A percentile compares a stretch with the other conserved stretches of the same genome.
Evolutionary conservation across 2,797 vertebrate genomes (phyloP).

Genomic region (Sylvilagus floridanus): DNA sequence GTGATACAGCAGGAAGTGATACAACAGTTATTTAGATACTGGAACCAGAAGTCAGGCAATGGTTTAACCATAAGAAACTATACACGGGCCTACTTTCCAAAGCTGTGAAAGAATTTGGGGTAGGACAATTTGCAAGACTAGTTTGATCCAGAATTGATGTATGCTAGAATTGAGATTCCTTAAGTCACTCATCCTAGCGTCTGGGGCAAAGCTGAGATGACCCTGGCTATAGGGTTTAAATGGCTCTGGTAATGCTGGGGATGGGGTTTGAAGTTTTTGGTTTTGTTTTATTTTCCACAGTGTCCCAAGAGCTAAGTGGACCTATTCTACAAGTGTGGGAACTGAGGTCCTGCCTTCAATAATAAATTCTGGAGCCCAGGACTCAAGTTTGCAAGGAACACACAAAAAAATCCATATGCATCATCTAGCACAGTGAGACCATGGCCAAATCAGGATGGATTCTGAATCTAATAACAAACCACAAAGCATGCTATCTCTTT

Average conservation of each 20-base stretch:
- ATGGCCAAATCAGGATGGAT: neutral
- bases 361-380: neutral
- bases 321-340: neutral
- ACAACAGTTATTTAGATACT: neutral
- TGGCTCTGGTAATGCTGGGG: neutral
- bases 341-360: neutral
- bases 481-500: neutral
- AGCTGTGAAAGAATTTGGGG: neutral
- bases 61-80: neutral
- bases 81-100: neutral
- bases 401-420: conserved; percentile 17
- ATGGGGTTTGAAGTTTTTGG: neutral
- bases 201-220: neutral
- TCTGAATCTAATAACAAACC: conserved; percentile 20
- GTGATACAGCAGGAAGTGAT: neutral
- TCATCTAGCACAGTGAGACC: neutral
- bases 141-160: neutral
- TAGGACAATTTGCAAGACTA: neutral
- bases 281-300: neutral
- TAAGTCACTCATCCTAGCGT: neutral
- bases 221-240: neutral
- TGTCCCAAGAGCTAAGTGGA: neutral
- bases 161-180: neutral
- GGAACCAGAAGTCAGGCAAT: neutral
- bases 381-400: neutral